Base-by-base conservation (phyloP, 2,113 vertebrate species). In the Aleadryas rufinucha region DNA sequence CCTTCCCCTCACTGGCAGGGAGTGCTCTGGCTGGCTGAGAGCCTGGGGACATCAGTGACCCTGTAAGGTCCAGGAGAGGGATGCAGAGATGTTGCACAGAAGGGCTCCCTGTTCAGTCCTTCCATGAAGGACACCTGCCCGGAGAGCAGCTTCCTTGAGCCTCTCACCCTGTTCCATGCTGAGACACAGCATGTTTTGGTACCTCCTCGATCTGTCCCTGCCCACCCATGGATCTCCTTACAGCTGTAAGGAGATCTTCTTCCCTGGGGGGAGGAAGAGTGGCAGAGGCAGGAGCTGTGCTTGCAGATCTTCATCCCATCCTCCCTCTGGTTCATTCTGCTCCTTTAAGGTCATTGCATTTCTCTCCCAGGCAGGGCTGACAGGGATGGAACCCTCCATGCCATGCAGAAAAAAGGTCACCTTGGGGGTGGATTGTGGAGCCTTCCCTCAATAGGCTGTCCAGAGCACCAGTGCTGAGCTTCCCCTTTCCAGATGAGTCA, bases 401-500 rank as follows among this genome's bases (percentile, higher is more conserved):
- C 85, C 22, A 4, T 0, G 10, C 23, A 26, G 53, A 17, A 23
- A 22, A 2, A 90, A 94, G 84, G 86, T 97, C 95, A 93, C 92
- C 84, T 89, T 96, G 91, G 33, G 33, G 24, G 1, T 56, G 66
- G n/a, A 28, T 31, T 52, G 10, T 7, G 1, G 52, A 95, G 57
- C 66, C 52, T 42, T 86, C 60, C 69, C 57, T 80, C 23, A 80
- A 37, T 77, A 65, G 57, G 8, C 60, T 1, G 42, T 47, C 71
- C 74, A 61, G 72, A 60, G 84, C 69, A 35, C 21, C 3, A 11
- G 50, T 47, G 56, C 57, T 2, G 10, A 54, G 86, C 91, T 95
- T 96, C 93, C 86, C 79, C n/a, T 93, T 97, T 95, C 92, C 92
- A 56, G 10, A 24, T 96, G 95, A 97, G 86, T 93, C 88, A 92